These are phyloP conservation scores for Fratercula arctica DNA, from an alignment of 2,797 vertebrate genomes.

Conservation along the genomic window DNA sequence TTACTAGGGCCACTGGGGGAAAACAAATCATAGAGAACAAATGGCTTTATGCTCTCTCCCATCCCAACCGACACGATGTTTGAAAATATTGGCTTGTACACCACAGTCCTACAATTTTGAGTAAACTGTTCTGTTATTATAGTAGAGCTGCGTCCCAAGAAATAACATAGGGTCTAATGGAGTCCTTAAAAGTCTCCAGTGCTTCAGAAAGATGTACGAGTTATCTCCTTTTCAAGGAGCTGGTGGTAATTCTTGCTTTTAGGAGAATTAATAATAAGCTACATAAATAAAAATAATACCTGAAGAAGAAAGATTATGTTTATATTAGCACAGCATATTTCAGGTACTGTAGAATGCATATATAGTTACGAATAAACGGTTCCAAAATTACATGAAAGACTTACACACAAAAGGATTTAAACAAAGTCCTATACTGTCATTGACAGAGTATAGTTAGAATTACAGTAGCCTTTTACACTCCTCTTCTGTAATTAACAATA, in stretches of 20 bases:
- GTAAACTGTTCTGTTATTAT: slow-evolving; percentile 23
- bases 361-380: neutral
- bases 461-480: neutral
- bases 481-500: slow-evolving; percentile 46
- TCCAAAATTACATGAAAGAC: neutral
- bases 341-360: neutral
- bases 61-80: neutral
- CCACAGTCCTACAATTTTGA: slow-evolving; percentile 29
- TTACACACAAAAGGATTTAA: neutral
- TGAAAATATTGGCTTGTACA: slow-evolving; percentile 17
- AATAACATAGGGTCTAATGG: slow-evolving; percentile 17
- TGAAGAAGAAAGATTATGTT: neutral
- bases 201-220: neutral
- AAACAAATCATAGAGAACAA: slow-evolving; percentile 55
- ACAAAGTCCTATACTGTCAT: neutral
- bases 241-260: slow-evolving; percentile 1
- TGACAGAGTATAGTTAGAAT: slow-evolving; percentile 7
- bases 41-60: slow-evolving; percentile 29
- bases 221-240: slow-evolving; percentile 1
- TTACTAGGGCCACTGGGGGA: slow-evolving; percentile 45
- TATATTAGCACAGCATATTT: neutral
- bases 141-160: slow-evolving; percentile 15
- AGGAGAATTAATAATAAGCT: slow-evolving; percentile 6
- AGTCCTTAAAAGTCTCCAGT: slow-evolving; percentile 12
- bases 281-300: slow-evolving; percentile 17